These are phyloP conservation scores for Champsocephalus esox DNA, from an alignment of 2,797 vertebrate genomes.

Conservation along the genomic window DNA sequence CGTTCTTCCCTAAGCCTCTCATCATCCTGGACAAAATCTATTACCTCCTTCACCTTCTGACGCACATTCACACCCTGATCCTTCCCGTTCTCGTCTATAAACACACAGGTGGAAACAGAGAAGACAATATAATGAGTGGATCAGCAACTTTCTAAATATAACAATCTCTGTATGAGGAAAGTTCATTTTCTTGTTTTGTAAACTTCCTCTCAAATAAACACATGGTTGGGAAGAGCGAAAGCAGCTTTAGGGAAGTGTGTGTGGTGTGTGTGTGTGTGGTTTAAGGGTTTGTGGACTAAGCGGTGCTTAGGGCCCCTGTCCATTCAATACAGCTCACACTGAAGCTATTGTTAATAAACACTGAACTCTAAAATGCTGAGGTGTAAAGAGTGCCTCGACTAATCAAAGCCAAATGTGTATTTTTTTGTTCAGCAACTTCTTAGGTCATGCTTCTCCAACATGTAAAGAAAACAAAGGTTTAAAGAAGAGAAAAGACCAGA, in stretches of 20 bases:
- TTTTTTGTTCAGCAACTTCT: not conserved
- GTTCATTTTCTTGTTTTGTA: constrained; percentile 9
- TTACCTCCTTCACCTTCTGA: constrained; percentile 97
- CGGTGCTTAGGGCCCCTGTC: constrained; percentile 47
- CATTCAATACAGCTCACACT: constrained; percentile 58
- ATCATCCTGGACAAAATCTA: constrained; percentile 96
- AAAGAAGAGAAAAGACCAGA: constrained; percentile 73
- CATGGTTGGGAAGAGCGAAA: constrained; percentile 43
- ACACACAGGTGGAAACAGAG: constrained; percentile 4
- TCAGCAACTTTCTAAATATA: not conserved
- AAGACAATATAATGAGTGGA: not conserved
- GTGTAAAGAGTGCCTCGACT: constrained; percentile 14
- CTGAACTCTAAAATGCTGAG: constrained; percentile 11
- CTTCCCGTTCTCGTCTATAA: constrained; percentile 96
- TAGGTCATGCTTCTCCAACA: not conserved
- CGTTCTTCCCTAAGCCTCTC: constrained; percentile 95
- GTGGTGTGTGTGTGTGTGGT: not conserved
- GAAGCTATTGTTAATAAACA: constrained; percentile 55
- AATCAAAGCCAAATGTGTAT: constrained; percentile 65
- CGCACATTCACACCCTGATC: constrained; percentile 98
- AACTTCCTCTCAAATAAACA: constrained; percentile 31
- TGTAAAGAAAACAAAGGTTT: not conserved
- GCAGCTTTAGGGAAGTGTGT: constrained; percentile 42
- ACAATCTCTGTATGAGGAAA: not conserved
- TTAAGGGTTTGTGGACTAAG: constrained; percentile 57